A percentile compares a stretch with the other conserved stretches of the same genome.
Conservation (phyloP, 2,888 invertebrate genomes). For the Meiosimyza decipiens region DNA sequence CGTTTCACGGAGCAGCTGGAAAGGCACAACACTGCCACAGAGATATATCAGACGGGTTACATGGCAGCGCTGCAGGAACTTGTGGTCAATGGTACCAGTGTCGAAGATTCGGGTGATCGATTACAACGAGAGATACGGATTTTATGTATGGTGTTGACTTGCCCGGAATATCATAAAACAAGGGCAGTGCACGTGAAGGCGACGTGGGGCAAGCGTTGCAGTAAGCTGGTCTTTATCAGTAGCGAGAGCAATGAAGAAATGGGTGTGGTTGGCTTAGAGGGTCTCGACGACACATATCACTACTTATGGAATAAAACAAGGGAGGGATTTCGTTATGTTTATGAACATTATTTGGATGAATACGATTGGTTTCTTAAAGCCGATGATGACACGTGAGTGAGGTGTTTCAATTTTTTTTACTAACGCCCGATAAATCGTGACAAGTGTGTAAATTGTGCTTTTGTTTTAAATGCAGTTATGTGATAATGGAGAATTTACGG, state of each 20-base stretch:
- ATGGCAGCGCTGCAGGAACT: conserved; percentile 37
- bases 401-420: not conserved
- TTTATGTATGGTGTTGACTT: conserved; percentile 96
- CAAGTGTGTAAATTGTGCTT: not conserved
- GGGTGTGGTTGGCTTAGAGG: conserved; percentile 83
- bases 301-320: conserved; percentile 97
- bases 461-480: conserved; percentile 74
- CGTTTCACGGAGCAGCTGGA: conserved; percentile 13
- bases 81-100: not conserved
- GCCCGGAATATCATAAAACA: conserved; percentile 84
- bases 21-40: conserved; percentile 30
- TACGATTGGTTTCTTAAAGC: conserved; percentile 98
- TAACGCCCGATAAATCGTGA: not conserved
- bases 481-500: conserved; percentile 94
- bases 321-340: conserved; percentile 88
- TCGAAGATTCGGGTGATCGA: conserved; percentile 69
- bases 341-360: conserved; percentile 81
- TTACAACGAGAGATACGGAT: conserved; percentile 81
- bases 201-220: conserved; percentile 94
- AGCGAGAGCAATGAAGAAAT: conserved; percentile 76
- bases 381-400: conserved; percentile 97
- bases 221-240: conserved; percentile 86
- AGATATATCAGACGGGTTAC: conserved; percentile 35
- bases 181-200: conserved; percentile 91
- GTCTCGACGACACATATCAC: conserved; percentile 77